Evolutionary conservation across 2,888 invertebrate genomes (phyloP).

Genomic region (Mythimna albipuncta): DNA sequence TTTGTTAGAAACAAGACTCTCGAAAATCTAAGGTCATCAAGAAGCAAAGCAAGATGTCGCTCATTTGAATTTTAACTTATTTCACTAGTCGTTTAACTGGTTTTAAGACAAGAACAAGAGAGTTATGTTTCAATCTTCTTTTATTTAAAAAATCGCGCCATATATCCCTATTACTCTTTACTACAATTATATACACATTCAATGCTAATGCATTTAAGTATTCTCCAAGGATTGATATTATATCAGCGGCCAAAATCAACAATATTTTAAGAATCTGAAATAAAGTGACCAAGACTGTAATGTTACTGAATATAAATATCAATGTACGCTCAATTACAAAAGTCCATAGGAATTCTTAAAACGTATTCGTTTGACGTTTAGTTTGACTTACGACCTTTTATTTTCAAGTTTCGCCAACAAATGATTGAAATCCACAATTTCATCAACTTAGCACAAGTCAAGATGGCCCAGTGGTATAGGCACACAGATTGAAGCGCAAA

Average conservation of each 20-base stretch:
- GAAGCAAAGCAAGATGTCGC: neutral
- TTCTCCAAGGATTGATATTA: neutral
- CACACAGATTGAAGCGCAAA: no score
- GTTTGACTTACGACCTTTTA: no score
- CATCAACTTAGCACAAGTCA: no score
- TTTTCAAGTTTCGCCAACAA: no score
- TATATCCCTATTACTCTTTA: neutral
- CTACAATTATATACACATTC: neutral
- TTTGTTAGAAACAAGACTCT: neutral
- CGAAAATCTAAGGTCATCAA: neutral
- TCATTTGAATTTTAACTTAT: neutral
- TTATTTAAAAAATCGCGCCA: neutral
- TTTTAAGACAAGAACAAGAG: neutral
- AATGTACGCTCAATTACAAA: no score
- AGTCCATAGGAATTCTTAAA: no score
- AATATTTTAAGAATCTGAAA: neutral
- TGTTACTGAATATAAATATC: neutral
- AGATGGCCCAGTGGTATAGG: no score
- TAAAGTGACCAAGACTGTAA: neutral
- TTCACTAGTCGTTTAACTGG: neutral
- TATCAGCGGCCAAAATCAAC: neutral
- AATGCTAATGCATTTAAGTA: neutral
- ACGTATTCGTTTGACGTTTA: no score
- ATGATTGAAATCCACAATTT: no score
- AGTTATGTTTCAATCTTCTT: neutral